phyloP scores from a whole-genome alignment of 2,797 vertebrate genomes.

The Phalanger gymnotis region DNA sequence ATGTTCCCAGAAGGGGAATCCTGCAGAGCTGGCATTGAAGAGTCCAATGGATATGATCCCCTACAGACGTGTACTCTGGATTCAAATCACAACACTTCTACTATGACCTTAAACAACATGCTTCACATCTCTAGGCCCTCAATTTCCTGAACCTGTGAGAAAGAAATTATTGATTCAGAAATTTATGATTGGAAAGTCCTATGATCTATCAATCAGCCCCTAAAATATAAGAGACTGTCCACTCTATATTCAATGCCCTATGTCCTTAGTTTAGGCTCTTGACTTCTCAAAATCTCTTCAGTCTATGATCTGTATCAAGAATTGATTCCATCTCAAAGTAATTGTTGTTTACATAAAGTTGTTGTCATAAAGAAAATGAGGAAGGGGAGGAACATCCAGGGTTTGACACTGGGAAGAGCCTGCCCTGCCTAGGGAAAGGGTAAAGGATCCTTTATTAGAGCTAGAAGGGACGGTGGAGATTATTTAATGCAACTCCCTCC shows the following conservation, averaged over 20 bases:
- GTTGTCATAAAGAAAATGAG: neutral
- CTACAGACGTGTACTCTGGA: neutral
- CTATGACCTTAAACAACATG: neutral
- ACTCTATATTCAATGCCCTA: neutral
- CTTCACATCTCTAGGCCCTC: neutral
- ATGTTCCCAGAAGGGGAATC: neutral
- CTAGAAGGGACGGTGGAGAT: neutral
- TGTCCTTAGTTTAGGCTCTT: neutral
- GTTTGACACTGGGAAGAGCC: neutral
- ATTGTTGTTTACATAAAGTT: neutral
- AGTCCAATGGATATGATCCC: neutral
- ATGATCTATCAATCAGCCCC: neutral
- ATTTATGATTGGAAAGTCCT: neutral
- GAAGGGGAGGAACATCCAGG: neutral
- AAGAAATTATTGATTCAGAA: neutral
- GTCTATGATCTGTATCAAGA: neutral
- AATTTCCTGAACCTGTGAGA: neutral
- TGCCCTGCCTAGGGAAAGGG: neutral
- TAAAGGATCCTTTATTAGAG: neutral
- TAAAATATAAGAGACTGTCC: neutral
- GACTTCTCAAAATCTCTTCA: neutral
- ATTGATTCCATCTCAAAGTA: neutral
- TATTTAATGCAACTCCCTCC: neutral
- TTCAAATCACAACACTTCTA: neutral
- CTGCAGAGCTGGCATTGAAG: neutral